phyloP scores from a whole-genome alignment of 2,888 invertebrate species.

The Omphaloscelis lunosa region DNA sequence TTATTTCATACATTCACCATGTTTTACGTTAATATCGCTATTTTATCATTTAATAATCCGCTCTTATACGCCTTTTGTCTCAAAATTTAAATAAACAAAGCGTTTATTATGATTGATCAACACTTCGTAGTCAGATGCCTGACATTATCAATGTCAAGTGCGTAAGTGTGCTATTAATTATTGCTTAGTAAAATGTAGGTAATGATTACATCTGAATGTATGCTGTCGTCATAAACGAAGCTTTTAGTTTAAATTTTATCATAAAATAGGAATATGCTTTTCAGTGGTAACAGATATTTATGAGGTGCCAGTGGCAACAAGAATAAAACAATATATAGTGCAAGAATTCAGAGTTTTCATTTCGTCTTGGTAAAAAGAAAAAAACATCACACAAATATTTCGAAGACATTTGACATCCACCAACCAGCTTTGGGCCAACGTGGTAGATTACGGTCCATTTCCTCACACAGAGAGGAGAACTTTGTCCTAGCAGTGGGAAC shows the following conservation, averaged over 20 bases:
- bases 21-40: too few relatives aligned
- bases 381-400: neutral
- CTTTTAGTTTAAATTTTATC: constrained; percentile 34
- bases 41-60: neutral
- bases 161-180: constrained; percentile 45
- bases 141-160: constrained; percentile 55
- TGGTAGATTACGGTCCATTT: neutral
- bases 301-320: neutral
- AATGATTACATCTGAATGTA: constrained; percentile 7
- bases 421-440: neutral
- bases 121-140: constrained; percentile 51
- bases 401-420: neutral
- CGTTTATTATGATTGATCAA: constrained; percentile 55
- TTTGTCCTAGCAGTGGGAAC: neutral
- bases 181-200: constrained; percentile 1
- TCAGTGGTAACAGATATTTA: constrained; percentile 20
- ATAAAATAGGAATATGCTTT: constrained; percentile 24
- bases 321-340: neutral
- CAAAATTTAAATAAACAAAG: constrained; percentile 29
- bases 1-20: too few relatives aligned
- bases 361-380: neutral
- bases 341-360: neutral
- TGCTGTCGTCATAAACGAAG: constrained; percentile 2
- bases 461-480: neutral
- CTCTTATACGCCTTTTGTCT: neutral